Conservation (phyloP, 2,797 vertebrate species). For the Hypotaenidia philippensis region DNA sequence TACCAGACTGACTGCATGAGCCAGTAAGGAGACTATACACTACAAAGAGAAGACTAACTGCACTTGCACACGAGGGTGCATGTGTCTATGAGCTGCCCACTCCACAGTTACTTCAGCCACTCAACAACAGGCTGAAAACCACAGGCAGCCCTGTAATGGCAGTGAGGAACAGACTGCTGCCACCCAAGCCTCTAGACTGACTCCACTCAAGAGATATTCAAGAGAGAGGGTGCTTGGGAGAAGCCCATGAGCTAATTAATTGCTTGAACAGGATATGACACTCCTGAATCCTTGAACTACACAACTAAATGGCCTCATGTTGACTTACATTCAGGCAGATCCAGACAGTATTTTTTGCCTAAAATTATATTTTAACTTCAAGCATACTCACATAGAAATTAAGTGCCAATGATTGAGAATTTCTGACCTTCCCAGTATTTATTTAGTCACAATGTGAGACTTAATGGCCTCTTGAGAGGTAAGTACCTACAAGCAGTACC, state of each 20-base stretch:
- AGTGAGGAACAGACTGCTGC: neutral
- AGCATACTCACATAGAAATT: neutral
- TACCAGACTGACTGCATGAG: accelerated
- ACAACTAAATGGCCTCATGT: neutral
- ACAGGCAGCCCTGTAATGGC: neutral
- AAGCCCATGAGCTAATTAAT: neutral
- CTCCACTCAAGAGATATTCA: neutral
- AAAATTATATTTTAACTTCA: neutral
- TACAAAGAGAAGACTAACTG: neutral
- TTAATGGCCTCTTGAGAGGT: neutral
- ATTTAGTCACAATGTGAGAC: neutral
- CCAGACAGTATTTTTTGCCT: neutral
- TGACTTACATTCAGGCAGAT: neutral
- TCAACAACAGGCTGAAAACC: neutral
- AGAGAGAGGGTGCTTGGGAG: neutral
- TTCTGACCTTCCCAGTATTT: neutral
- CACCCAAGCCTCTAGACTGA: neutral
- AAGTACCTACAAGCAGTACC: neutral
- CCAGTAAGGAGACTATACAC: neutral
- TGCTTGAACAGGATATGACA: neutral
- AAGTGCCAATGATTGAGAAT: neutral
- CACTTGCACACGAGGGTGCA: accelerated
- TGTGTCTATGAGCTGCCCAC: neutral
- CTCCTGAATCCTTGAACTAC: neutral
- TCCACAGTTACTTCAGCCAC: neutral